Conservation (phyloP, 30 jellyfish, hydroid and myxozoan species). For the Catostylus mosaicus region DNA sequence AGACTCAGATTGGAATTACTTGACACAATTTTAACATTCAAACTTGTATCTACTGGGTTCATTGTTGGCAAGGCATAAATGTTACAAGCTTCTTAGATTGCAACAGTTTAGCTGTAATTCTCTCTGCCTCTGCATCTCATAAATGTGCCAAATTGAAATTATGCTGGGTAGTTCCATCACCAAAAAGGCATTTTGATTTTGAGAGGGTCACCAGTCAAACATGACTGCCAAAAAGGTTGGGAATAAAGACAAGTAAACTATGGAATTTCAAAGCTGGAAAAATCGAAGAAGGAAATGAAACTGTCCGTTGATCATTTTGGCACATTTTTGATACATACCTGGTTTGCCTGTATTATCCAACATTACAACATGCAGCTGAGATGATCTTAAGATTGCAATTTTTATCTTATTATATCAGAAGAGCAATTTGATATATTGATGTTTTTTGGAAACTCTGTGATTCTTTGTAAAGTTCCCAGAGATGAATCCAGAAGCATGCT, state of each 20-base stretch:
- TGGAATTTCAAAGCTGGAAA: too few species aligned
- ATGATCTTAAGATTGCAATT: too few species aligned
- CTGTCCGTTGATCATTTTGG: slow-evolving; percentile 8
- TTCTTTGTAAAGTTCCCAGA: neutral
- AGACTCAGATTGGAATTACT: neutral
- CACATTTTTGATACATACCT: slow-evolving; percentile 32
- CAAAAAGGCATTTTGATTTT: too few species aligned
- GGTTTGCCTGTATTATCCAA: slow-evolving; percentile 30
- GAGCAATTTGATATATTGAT: neutral
- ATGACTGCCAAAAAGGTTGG: too few species aligned
- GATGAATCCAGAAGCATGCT: neutral
- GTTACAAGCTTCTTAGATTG: slow-evolving; percentile 31
- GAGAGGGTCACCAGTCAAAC: too few species aligned
- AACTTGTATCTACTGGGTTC: neutral
- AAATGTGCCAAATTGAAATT: slow-evolving; percentile 36
- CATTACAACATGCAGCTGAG: slow-evolving; percentile 14
- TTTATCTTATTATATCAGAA: too few species aligned
- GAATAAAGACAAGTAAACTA: too few species aligned
- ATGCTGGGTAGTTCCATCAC: too few species aligned
- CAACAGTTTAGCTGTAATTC: slow-evolving; percentile 1
- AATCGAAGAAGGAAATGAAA: too few species aligned
- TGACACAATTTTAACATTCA: neutral
- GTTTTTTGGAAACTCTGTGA: slow-evolving; percentile 47
- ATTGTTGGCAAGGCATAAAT: neutral
- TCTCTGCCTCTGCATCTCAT: slow-evolving; percentile 63